Evolutionary conservation across 2,888 invertebrate genomes (phyloP).

Genomic region (Nymphalis polychloros): DNA sequence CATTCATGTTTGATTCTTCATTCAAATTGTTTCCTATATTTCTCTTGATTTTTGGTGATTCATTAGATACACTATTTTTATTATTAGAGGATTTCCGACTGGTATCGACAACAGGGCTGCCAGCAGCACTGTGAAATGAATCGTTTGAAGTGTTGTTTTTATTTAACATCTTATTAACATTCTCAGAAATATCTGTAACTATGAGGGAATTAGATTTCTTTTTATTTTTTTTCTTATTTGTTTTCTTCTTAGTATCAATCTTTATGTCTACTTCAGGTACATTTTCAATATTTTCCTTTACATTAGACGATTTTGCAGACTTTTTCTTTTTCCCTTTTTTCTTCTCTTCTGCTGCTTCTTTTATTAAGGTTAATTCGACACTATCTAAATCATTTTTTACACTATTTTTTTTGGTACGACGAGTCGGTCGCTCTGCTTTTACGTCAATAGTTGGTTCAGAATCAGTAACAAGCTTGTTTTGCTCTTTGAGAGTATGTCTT

Average conservation of each 20-base stretch:
- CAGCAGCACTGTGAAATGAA: constrained; percentile 70
- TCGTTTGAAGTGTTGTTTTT: constrained; percentile 56
- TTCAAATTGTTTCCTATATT: constrained; percentile 3
- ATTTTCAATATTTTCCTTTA: constrained; percentile 47
- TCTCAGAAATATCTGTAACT: constrained; percentile 43
- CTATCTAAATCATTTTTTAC: constrained; percentile 38
- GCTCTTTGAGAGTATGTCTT: constrained; percentile 54
- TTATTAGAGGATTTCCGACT: constrained; percentile 1
- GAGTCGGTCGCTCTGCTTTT: constrained; percentile 49
- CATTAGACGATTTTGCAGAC: constrained; percentile 29
- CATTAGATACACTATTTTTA: background rate
- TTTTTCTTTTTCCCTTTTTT: constrained; percentile 37
- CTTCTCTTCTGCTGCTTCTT: constrained; percentile 22
- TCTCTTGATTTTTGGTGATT: background rate
- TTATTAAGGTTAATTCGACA: constrained; percentile 34
- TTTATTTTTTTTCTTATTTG: constrained; percentile 56
- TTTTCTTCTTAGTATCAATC: constrained; percentile 45
- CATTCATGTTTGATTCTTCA: constrained; percentile 21
- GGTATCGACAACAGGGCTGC: constrained; percentile 52
- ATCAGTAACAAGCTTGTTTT: constrained; percentile 32
- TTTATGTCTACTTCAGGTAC: constrained; percentile 45
- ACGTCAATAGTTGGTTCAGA: constrained; percentile 33
- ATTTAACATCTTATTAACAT: constrained; percentile 41
- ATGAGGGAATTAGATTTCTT: constrained; percentile 44
- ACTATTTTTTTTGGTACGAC: constrained; percentile 50